Evolutionary conservation across 2,797 vertebrate species (phyloP).

Genomic region (Salarias fasciatus): DNA sequence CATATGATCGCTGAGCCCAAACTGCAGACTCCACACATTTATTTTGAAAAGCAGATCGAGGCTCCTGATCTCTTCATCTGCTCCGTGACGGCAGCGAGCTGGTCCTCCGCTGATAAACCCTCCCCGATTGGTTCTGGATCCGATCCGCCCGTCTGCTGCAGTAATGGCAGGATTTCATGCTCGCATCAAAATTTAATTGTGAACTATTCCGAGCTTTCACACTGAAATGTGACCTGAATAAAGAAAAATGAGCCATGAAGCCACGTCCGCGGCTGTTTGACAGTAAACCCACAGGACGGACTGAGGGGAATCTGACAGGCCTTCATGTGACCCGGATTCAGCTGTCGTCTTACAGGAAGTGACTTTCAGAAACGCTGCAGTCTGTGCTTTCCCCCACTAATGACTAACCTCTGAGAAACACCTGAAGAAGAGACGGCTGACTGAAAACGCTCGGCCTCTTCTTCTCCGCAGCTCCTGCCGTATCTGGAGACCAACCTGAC

Average conservation of each 20-base stretch:
- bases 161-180: conserved; percentile 63
- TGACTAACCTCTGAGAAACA: conserved; percentile 1
- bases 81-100: conserved; percentile 18
- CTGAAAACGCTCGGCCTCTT: conserved; percentile 5
- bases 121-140: conserved; percentile 46
- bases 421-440: background rate
- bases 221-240: conserved; percentile 67
- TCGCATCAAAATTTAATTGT: conserved; percentile 67
- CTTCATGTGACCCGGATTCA: conserved; percentile 32
- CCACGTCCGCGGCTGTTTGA: conserved; percentile 34
- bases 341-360: too few species aligned
- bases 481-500: conserved; percentile 93
- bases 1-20: too few species aligned
- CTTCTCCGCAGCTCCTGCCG: conserved; percentile 87
- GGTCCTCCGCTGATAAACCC: conserved; percentile 18
- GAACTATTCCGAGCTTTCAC: conserved; percentile 57
- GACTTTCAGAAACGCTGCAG: background rate
- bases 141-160: conserved; percentile 46
- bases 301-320: background rate
- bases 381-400: conserved; percentile 9
- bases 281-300: conserved; percentile 16
- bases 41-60: too few species aligned
- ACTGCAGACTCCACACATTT: too few species aligned
- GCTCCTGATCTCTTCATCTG: too few species aligned
- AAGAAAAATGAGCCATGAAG: conserved; percentile 34